Percentiles rank a stretch among this genome's conserved stretches.
phyloP scores from a whole-genome alignment of 2,797 vertebrate genomes.

The Anguilla obscura region DNA sequence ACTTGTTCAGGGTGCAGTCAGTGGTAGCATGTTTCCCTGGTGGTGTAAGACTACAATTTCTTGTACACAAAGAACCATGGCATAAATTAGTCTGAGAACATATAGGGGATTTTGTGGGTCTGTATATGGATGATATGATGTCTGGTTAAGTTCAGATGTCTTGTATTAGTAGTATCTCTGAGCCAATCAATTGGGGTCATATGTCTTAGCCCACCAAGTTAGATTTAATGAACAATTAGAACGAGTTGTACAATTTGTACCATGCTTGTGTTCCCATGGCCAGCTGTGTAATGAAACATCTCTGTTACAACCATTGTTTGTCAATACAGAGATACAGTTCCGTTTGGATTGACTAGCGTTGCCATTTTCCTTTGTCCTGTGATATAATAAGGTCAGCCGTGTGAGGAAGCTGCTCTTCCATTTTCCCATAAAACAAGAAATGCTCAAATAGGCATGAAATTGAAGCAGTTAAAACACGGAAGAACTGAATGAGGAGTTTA shows the following conservation, averaged over 20 bases:
- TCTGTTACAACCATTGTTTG: not conserved
- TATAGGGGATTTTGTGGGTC: not conserved
- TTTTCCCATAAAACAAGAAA: not conserved
- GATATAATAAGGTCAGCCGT: not conserved
- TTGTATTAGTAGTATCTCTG: not conserved
- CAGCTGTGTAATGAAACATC: not conserved
- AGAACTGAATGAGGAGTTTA: constrained; percentile 2
- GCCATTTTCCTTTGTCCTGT: not conserved
- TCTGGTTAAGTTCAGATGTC: not conserved
- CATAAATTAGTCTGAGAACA: not conserved
- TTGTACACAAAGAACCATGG: not conserved
- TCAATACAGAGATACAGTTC: not conserved
- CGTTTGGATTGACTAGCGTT: not conserved
- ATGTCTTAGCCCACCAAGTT: not conserved
- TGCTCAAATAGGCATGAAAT: constrained; percentile 14
- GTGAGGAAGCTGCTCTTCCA: not conserved
- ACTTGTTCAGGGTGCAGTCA: not conserved
- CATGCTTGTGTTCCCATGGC: not conserved
- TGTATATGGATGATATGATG: not conserved
- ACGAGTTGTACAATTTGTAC: not conserved
- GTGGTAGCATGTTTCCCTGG: not conserved
- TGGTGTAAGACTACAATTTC: not conserved
- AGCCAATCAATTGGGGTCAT: not conserved
- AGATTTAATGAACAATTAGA: not conserved
- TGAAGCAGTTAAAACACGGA: constrained; percentile 5